Evolutionary conservation across 2,113 vertebrate genomes (phyloP).

Genomic region (mouse (Mus musculus)): GRCm39 chr13:116352001-116352500

Average conservation of each 20-base stretch:
- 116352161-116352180: conserved; percentile 33
- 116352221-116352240: conserved; percentile 69
- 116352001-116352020: neutral
- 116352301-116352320: conserved; percentile 59
- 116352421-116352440: conserved; percentile 67
- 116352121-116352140: conserved; percentile 44
- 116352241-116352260: conserved; percentile 61
- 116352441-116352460: conserved; percentile 54
- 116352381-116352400: conserved; percentile 55
- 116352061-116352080: neutral
- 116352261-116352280: conserved; percentile 64
- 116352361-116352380: conserved; percentile 45
- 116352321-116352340: conserved; percentile 56
- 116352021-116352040: conserved; percentile 41
- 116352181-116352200: conserved; percentile 1
- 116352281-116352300: conserved; percentile 23
- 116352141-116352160: conserved; percentile 46
- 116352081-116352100: neutral
- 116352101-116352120: conserved; percentile 2
- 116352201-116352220: conserved; percentile 27
- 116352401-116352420: conserved; percentile 67
- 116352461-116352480: conserved; percentile 72
- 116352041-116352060: neutral
- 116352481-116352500: conserved; percentile 71
- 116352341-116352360: conserved; percentile 67